Evolutionary conservation across 2,797 vertebrate species (phyloP), one percentile per base, ranked within the genome.

Genomic region (Podarcis siculus): DNA sequence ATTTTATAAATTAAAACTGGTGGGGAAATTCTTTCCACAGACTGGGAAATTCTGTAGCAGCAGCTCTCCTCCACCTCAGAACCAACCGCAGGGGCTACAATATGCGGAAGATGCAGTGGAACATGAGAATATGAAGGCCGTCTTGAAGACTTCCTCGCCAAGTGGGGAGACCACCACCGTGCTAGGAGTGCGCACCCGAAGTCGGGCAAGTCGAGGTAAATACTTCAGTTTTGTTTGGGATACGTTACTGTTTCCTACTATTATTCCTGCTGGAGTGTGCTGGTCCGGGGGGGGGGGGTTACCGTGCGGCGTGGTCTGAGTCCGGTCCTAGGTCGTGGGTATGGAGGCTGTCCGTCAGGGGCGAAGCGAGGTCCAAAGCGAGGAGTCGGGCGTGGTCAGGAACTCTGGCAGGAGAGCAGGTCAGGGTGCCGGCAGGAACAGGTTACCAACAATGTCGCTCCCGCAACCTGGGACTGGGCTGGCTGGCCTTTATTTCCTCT

Each of bases 71-170:
- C 97, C 96, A 0, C 92, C 96, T 58, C 97, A 96, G 69, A 95
- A 93, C 92, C 98, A 97, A 91, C 95, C 97, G 0, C 96, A 97
- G 90, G 98, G 98, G 32, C 96, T 98, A 91, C 97, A 98, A 91
- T 98, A 97, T 0, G 97, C 98, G 0, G 98, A 99, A 94, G 98
- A 98, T 0, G 98, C 96, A 0, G 98, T 98, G 0, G 98, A 99
- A 92, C 99, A 99, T 0, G 98, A 99, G 96, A 98, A 98, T 97
- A 99, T 99, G 99, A 99, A 99, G 95, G 98, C 98, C 0, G 98
- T 99, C 17, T 96, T 99, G 80, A 98, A 98, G 93, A 98, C 97
- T 58, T 97, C 97, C 76, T 96, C 97, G 0, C 30, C 94, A 0
- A 69, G 93, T 0, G 93, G 95, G 9, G 97, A 97, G 69, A 96